Percentiles rank a stretch among this genome's conserved stretches.
Conservation (phyloP, 2,113 vertebrate species). For the Oryzias curvinotus region DNA sequence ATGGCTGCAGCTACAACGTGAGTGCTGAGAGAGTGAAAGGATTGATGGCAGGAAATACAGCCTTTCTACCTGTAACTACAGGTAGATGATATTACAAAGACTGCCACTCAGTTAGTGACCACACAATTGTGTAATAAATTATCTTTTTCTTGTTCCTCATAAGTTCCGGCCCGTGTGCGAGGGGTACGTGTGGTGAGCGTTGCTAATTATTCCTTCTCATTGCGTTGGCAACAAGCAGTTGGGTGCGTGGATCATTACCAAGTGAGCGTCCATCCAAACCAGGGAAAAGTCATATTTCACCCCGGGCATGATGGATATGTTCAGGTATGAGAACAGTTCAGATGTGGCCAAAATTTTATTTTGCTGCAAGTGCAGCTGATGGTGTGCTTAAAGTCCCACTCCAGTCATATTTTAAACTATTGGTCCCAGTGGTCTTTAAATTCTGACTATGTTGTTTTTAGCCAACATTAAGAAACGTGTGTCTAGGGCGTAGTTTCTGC, state of each 20-base stretch:
- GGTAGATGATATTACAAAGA: slow-evolving; percentile 58
- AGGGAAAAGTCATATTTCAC: slow-evolving; percentile 78
- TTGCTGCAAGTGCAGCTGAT: too few relatives aligned
- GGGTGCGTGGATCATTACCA: slow-evolving; percentile 79
- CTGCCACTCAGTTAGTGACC: not conserved
- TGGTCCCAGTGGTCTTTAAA: too few relatives aligned
- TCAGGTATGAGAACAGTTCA: slow-evolving; percentile 44
- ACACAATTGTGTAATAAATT: not conserved
- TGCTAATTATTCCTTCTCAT: slow-evolving; percentile 76
- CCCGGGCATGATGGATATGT: slow-evolving; percentile 56
- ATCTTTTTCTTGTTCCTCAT: slow-evolving; percentile 24
- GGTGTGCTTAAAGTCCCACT: too few relatives aligned
- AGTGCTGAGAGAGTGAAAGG: slow-evolving; percentile 77
- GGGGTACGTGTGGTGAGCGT: slow-evolving; percentile 69
- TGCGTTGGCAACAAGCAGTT: slow-evolving; percentile 74
- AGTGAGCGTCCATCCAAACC: slow-evolving; percentile 77
- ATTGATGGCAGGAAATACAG: slow-evolving; percentile 61
- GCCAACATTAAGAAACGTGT: too few relatives aligned
- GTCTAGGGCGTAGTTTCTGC: too few relatives aligned
- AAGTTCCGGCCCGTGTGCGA: slow-evolving; percentile 78
- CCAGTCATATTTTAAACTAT: too few relatives aligned
- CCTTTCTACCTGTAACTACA: slow-evolving; percentile 73
- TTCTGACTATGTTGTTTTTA: too few relatives aligned
- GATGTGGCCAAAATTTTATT: not conserved
- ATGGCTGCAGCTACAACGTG: slow-evolving; percentile 81